A percentile compares a stretch with the other conserved stretches of the same genome.
phyloP scores from a whole-genome alignment of 2,797 vertebrate species.

The Cossypha niveicapilla region DNA sequence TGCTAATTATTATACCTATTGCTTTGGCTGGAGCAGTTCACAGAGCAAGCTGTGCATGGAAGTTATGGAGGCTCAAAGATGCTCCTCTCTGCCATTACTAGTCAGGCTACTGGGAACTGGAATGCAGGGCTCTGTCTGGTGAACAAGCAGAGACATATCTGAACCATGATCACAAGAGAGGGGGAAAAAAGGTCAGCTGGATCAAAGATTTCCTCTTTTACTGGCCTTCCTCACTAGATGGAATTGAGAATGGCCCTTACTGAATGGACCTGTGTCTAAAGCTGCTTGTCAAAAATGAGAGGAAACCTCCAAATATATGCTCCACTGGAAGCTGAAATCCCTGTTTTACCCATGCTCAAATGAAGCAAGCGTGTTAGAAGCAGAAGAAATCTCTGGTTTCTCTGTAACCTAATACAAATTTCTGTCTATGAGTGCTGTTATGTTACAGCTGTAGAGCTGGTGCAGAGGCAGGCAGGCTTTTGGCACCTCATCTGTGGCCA shows the following conservation, averaged over 20 bases:
- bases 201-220: not conserved
- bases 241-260: not conserved
- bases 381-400: not conserved
- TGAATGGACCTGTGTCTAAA: not conserved
- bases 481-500: not conserved
- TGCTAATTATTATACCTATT: not conserved
- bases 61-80: not conserved
- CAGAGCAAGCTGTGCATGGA: not conserved
- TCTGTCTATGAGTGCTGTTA: not conserved
- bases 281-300: not conserved
- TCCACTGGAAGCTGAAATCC: not conserved
- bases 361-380: not conserved
- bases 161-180: not conserved
- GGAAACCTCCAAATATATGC: not conserved
- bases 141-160: not conserved
- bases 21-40: not conserved
- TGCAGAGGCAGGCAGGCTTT: not conserved
- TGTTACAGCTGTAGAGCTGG: not conserved
- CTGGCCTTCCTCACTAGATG: not conserved
- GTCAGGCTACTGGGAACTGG: not conserved
- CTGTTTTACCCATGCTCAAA: not conserved
- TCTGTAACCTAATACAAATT: not conserved
- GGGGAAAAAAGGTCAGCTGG: not conserved
- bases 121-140: not conserved
- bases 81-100: not conserved